A percentile compares a stretch with the other conserved stretches of the same genome.
Evolutionary conservation across 1,140 invertebrate species (phyloP).

Genomic region (Oryzaephilus surinamensis): DNA sequence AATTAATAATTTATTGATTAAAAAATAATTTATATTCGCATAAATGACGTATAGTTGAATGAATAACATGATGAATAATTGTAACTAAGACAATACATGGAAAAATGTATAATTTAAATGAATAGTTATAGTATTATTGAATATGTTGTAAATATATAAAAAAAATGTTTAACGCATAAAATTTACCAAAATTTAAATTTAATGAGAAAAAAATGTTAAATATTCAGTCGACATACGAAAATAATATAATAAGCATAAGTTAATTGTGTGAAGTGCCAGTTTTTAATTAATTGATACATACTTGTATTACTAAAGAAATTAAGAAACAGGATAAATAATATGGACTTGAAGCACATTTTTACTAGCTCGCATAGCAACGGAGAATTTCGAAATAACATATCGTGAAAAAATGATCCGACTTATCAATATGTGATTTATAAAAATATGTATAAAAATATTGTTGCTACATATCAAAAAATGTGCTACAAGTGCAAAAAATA

Average conservation of each 20-base stretch:
- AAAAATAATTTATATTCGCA: neutral
- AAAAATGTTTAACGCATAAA: conserved; percentile 1
- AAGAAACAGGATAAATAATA: no score
- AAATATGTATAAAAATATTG: no score
- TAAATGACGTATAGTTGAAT: conserved; percentile 2
- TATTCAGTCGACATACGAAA: neutral
- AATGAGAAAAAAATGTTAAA: conserved; percentile 1
- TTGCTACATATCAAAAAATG: no score
- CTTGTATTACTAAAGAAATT: no score
- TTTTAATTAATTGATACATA: no score
- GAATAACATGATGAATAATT: conserved; percentile 5
- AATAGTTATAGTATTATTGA: conserved; percentile 23
- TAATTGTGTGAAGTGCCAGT: neutral
- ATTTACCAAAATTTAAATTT: conserved; percentile 13
- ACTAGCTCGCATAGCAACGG: no score
- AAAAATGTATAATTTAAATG: no score
- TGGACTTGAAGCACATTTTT: no score
- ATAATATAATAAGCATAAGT: neutral
- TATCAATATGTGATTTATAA: no score
- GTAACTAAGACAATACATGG: conserved; percentile 25
- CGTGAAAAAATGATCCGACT: no score
- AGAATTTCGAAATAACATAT: no score
- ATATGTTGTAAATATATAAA: conserved; percentile 12
- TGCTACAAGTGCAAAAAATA: no score
- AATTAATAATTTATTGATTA: neutral